Conservation (phyloP, 1,140 invertebrate species). For the Euura lappo region DNA sequence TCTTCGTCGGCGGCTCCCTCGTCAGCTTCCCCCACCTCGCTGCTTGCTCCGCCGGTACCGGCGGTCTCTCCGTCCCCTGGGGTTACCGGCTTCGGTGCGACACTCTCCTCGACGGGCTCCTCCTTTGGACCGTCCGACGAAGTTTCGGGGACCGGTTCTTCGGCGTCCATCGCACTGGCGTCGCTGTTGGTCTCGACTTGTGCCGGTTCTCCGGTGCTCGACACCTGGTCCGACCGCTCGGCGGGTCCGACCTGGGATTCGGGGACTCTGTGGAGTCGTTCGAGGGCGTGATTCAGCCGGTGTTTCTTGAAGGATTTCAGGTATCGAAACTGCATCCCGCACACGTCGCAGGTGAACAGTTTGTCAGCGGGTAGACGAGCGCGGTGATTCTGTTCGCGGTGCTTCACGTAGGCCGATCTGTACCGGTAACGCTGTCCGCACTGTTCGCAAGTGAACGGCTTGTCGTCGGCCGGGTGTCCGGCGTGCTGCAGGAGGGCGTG, state of each 20-base stretch:
- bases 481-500: constrained; percentile 80
- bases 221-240: constrained; percentile 70
- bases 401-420: constrained; percentile 85
- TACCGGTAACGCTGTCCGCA: constrained; percentile 90
- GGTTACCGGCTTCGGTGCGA: background rate
- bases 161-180: constrained; percentile 41
- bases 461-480: constrained; percentile 73
- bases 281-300: constrained; percentile 82
- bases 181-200: constrained; percentile 58
- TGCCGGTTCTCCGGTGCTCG: constrained; percentile 73
- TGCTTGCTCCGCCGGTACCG: constrained; percentile 8
- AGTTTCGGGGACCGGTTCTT: constrained; percentile 32
- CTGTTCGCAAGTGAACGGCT: constrained; percentile 90
- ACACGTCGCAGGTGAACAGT: constrained; percentile 87
- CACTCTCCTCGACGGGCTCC: constrained; percentile 37
- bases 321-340: constrained; percentile 86
- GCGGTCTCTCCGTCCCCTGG: constrained; percentile 22
- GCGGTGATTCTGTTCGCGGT: constrained; percentile 87
- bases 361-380: constrained; percentile 85
- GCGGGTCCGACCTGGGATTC: constrained; percentile 48
- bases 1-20: constrained; percentile 37
- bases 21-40: constrained; percentile 34
- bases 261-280: constrained; percentile 69
- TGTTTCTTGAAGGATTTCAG: constrained; percentile 90
- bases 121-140: constrained; percentile 35